A percentile compares a stretch with the other conserved stretches of the same genome.
Evolutionary conservation across 2,888 invertebrate genomes (phyloP).

Genomic region (Sicus ferrugineus): DNA sequence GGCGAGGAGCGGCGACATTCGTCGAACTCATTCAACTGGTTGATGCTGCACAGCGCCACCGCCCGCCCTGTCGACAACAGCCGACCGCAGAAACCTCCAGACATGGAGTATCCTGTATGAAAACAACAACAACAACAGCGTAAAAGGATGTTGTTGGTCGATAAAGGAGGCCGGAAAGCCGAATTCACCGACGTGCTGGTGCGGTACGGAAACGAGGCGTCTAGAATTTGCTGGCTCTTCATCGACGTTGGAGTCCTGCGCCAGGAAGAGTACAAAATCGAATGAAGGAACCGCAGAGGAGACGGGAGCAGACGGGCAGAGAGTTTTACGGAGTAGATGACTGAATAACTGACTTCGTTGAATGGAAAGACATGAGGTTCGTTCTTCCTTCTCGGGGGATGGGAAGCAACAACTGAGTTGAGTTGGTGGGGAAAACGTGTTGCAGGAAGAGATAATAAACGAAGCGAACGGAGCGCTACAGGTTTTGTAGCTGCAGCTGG

Average conservation of each 20-base stretch:
- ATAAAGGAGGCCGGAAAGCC: too few species aligned
- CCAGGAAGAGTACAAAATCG: background rate
- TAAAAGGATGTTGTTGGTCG: constrained; percentile 17
- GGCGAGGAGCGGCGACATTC: too few species aligned
- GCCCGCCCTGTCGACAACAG: constrained; percentile 26
- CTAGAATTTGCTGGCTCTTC: background rate
- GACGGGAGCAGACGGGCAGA: too few species aligned
- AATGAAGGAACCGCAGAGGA: background rate
- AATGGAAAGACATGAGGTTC: too few species aligned
- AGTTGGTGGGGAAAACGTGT: background rate
- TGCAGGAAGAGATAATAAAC: background rate
- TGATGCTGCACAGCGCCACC: background rate
- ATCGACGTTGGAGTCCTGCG: constrained; percentile 7
- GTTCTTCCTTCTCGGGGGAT: background rate
- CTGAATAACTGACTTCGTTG: too few species aligned
- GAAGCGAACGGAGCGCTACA: constrained; percentile 38
- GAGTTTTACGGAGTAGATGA: too few species aligned
- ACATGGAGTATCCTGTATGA: constrained; percentile 21
- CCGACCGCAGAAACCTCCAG: constrained; percentile 28
- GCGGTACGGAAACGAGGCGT: background rate
- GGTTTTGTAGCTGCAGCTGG: constrained; percentile 33
- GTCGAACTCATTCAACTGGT: constrained; percentile 9
- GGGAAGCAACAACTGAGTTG: background rate
- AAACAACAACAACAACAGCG: background rate
- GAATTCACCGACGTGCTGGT: background rate